phyloP scores from a whole-genome alignment of 1,140 invertebrate species.

The Trichonephila clavipes region DNA sequence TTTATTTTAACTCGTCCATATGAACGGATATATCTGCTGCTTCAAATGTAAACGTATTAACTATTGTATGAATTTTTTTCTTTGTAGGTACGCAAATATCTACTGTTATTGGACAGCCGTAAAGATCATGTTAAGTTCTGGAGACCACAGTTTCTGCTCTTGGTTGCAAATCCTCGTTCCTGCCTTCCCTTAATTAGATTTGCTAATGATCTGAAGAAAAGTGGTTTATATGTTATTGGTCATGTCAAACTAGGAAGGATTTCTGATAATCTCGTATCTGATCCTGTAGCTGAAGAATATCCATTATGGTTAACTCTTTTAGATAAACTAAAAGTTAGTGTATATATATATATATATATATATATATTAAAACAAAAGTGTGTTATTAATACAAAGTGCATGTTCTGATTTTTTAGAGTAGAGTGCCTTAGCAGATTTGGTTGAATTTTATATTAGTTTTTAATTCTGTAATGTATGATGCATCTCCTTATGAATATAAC shows the following conservation, averaged over 20 bases:
- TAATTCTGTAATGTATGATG: too few species aligned
- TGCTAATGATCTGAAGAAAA: conserved; percentile 99
- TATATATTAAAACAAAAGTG: too few species aligned
- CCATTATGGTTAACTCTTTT: conserved; percentile 93
- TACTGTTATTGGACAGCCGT: conserved; percentile 95
- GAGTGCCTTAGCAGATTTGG: too few species aligned
- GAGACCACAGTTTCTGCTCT: conserved; percentile 96
- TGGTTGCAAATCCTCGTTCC: conserved; percentile 95
- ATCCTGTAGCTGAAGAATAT: conserved; percentile 89
- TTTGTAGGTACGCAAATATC: conserved; percentile 93
- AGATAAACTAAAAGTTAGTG: conserved; percentile 88
- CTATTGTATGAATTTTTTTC: too few species aligned
- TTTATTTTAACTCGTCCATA: too few species aligned
- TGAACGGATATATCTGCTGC: too few species aligned
- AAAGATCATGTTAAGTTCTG: conserved; percentile 99
- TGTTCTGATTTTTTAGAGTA: too few species aligned
- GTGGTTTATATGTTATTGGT: conserved; percentile 96
- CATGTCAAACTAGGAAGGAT: conserved; percentile 88
- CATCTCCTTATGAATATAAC: too few species aligned
- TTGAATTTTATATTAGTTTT: too few species aligned
- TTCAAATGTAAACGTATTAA: too few species aligned
- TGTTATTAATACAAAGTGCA: too few species aligned
- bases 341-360: too few species aligned
- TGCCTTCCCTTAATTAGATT: conserved; percentile 96
- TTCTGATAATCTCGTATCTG: conserved; percentile 81